Percentiles rank a stretch among this genome's conserved stretches.
These are phyloP conservation scores for Zoanthus sansibaricus DNA, from an alignment of 92 coral and sea anemone genomes.

Conservation along the genomic window DNA sequence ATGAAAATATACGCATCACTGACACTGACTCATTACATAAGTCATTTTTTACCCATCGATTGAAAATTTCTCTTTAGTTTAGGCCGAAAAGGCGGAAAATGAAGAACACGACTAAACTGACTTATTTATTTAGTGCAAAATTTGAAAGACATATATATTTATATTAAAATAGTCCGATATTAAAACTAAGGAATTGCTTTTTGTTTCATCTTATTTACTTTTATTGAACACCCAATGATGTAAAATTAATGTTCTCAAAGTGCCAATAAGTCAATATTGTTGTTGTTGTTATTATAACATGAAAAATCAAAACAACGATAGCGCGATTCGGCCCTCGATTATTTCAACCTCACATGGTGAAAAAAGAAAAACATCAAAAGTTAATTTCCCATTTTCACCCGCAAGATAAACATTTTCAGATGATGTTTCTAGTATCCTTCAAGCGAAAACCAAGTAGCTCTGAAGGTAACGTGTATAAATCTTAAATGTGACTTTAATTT, in stretches of 20 bases:
- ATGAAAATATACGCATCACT: slow-evolving; percentile 5
- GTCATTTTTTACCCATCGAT: not conserved
- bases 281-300: not conserved
- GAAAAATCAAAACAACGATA: not conserved
- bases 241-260: no score
- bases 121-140: no score
- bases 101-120: not conserved
- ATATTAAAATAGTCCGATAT: no score
- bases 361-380: slow-evolving; percentile 4
- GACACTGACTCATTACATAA: slow-evolving; percentile 6
- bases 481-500: no score
- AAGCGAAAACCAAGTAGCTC: slow-evolving; percentile 11
- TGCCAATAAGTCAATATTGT: no score
- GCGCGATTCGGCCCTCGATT: not conserved
- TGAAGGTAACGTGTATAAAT: not conserved
- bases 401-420: slow-evolving; percentile 22
- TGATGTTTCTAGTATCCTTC: not conserved
- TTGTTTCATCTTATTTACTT: no score
- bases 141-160: no score
- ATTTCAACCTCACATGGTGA: slow-evolving; percentile 8
- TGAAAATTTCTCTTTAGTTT: not conserved
- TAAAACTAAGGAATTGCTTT: no score
- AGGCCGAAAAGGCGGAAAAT: no score
- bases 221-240: no score
- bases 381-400: slow-evolving; percentile 31